Evolutionary conservation across 2,888 invertebrate species (phyloP).

Genomic region (Trissolcus japonicus): DNA sequence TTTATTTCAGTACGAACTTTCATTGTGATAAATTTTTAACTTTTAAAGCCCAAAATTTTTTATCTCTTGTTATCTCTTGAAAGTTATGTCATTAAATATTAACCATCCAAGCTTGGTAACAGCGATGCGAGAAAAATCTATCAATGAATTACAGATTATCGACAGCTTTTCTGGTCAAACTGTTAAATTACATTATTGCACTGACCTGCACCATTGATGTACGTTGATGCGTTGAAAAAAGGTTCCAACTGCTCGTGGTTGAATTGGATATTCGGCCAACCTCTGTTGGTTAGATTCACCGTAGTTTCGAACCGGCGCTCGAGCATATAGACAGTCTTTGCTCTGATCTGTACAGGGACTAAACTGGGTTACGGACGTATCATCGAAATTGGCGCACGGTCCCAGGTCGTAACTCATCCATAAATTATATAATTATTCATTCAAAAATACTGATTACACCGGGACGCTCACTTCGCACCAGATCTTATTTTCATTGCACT

Average conservation of each 20-base stretch:
- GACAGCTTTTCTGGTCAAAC: not conserved
- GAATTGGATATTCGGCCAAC: slow-evolving; percentile 62
- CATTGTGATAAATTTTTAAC: no score
- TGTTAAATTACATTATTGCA: not conserved
- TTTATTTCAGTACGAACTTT: not conserved
- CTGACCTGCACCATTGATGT: slow-evolving; percentile 74
- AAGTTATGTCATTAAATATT: not conserved
- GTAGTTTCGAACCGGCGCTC: slow-evolving; percentile 43
- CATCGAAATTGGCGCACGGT: not conserved
- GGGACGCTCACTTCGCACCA: slow-evolving; percentile 20
- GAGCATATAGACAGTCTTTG: slow-evolving; percentile 31
- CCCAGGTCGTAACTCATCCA: not conserved
- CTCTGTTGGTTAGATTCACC: slow-evolving; percentile 64
- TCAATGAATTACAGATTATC: not conserved
- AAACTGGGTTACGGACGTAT: slow-evolving; percentile 2
- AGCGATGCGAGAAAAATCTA: not conserved
- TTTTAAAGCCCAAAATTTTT: not conserved
- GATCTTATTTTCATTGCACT: slow-evolving; percentile 37
- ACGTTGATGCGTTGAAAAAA: slow-evolving; percentile 65
- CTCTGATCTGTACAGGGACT: not conserved
- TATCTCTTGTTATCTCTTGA: not conserved
- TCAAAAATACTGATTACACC: slow-evolving; percentile 19
- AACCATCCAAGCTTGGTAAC: not conserved
- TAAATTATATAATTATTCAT: slow-evolving; percentile 4
- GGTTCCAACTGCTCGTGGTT: slow-evolving; percentile 59